These are phyloP conservation scores for Decapterus maruadsi DNA, from an alignment of 2,797 vertebrate genomes.

Conservation along the genomic window DNA sequence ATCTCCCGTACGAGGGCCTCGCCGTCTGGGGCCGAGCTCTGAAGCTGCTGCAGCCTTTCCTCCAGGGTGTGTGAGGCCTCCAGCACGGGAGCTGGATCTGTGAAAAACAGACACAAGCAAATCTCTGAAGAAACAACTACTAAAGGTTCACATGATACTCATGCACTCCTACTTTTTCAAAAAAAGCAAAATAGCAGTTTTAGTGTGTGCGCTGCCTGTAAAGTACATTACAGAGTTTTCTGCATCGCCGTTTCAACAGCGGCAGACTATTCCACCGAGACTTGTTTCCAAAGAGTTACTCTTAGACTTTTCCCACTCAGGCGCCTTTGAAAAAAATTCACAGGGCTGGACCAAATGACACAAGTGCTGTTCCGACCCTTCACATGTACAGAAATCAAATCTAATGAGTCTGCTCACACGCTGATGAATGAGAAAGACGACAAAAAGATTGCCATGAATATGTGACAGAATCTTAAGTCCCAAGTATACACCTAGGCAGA, in stretches of 20 bases:
- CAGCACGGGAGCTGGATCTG: slow-evolving; percentile 92
- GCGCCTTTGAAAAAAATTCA: slow-evolving; percentile 74
- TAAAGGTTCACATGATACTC: slow-evolving; percentile 45
- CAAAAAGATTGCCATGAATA: slow-evolving; percentile 65
- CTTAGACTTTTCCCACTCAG: slow-evolving; percentile 68
- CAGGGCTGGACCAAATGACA: slow-evolving; percentile 79
- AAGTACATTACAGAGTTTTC: slow-evolving; percentile 72
- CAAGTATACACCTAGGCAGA: slow-evolving; percentile 84
- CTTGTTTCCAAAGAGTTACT: slow-evolving; percentile 78
- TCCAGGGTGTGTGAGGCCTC: slow-evolving; percentile 91
- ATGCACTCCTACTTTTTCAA: slow-evolving; percentile 46
- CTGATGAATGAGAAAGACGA: slow-evolving; percentile 62
- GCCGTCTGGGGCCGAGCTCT: slow-evolving; percentile 85
- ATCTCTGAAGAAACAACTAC: slow-evolving; percentile 47
- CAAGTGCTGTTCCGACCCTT: slow-evolving; percentile 63
- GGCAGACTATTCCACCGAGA: slow-evolving; percentile 74
- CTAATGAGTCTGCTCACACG: slow-evolving; percentile 74
- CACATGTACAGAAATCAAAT: slow-evolving; percentile 65
- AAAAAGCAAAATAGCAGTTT: slow-evolving; percentile 74
- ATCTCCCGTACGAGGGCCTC: slow-evolving; percentile 86
- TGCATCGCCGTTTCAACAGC: slow-evolving; percentile 65
- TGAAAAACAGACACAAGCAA: slow-evolving; percentile 46
- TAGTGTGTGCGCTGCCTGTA: slow-evolving; percentile 55
- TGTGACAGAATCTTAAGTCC: slow-evolving; percentile 72
- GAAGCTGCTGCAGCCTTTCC: slow-evolving; percentile 91